phyloP scores from a whole-genome alignment of 2,113 vertebrate species.

The Dolichallabes microphthalmus region DNA sequence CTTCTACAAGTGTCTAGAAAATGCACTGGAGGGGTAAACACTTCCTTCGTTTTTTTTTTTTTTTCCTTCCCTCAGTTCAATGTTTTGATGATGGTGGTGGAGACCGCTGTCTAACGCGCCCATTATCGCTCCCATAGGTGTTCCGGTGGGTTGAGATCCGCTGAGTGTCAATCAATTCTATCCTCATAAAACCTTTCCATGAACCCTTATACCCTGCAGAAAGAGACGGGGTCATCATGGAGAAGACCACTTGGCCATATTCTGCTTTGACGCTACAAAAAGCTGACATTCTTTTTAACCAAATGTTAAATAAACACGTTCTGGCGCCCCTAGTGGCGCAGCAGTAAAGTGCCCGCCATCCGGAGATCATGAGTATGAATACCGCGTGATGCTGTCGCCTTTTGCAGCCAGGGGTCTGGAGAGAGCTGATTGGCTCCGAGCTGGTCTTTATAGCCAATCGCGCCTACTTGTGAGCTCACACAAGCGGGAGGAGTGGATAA shows the following conservation, averaged over 20 bases:
- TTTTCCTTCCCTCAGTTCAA: not conserved
- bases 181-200: not conserved
- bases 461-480: too few relatives aligned
- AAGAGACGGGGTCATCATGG: not conserved
- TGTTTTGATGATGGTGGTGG: not conserved
- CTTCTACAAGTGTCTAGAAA: constrained; percentile 4
- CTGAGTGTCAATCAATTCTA: not conserved
- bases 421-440: too few relatives aligned
- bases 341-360: too few relatives aligned
- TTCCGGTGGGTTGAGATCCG: not conserved
- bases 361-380: too few relatives aligned
- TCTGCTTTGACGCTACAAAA: not conserved
- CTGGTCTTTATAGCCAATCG: too few relatives aligned
- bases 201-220: not conserved
- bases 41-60: not conserved
- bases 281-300: not conserved
- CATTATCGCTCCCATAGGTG: not conserved
- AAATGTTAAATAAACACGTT: not conserved
- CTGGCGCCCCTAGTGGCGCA: too few relatives aligned
- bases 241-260: not conserved
- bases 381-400: too few relatives aligned
- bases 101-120: not conserved
- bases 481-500: too few relatives aligned
- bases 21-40: not conserved
- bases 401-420: too few relatives aligned